Percentiles rank a stretch among this genome's conserved stretches.
Evolutionary conservation across 2,113 vertebrate genomes (phyloP).

Genomic region (Raja brachyura): DNA sequence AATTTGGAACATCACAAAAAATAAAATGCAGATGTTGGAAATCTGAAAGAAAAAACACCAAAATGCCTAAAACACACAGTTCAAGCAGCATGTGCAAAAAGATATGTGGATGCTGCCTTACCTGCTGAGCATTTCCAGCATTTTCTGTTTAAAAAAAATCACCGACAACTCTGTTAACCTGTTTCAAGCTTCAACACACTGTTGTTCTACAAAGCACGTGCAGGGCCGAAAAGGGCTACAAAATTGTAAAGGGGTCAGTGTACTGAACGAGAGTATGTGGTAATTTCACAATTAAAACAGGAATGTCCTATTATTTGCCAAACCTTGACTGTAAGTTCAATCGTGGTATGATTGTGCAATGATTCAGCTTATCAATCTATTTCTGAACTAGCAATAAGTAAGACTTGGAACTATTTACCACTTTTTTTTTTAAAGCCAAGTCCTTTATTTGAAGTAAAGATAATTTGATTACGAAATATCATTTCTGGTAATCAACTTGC

Average conservation of each 20-base stretch:
- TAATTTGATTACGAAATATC: neutral
- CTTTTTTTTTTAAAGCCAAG: neutral
- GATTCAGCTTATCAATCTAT: neutral
- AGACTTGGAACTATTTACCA: neutral
- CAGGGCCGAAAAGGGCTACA: neutral
- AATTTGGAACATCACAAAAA: too few relatives aligned
- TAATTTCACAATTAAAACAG: neutral
- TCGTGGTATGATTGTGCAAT: neutral
- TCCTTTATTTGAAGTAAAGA: neutral
- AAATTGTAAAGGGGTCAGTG: neutral
- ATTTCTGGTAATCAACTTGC: neutral
- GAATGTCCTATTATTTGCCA: neutral
- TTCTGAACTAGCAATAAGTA: neutral
- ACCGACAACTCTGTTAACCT: neutral
- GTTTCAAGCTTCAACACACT: neutral
- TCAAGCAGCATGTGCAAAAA: too few relatives aligned
- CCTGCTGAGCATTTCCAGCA: too few relatives aligned
- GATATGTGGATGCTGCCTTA: too few relatives aligned
- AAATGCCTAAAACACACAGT: too few relatives aligned
- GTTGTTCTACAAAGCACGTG: neutral
- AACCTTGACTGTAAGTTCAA: neutral
- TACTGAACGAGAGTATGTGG: neutral
- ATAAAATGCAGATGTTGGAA: too few relatives aligned
- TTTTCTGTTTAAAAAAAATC: too few relatives aligned
- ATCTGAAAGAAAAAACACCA: too few relatives aligned